Evolutionary conservation across 2,113 vertebrate species (phyloP).

Genomic region (Paedocypris sp.): DNA sequence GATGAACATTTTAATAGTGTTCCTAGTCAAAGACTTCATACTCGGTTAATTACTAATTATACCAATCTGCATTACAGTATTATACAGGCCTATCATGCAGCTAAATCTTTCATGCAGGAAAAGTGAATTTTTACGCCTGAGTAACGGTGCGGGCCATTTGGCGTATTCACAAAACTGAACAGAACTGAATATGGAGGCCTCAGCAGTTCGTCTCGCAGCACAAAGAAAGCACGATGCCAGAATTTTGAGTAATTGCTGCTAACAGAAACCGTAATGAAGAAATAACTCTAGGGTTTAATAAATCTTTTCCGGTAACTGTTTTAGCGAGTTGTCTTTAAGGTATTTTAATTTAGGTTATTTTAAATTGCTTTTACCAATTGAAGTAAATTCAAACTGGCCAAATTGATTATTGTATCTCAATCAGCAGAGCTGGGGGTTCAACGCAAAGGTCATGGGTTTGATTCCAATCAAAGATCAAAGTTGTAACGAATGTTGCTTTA

Average conservation of each 20-base stretch:
- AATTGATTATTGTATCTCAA: too few relatives aligned
- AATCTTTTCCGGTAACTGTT: slow-evolving; percentile 47
- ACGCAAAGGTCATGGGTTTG: background rate
- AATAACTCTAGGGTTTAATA: slow-evolving; percentile 54
- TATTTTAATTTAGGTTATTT: background rate
- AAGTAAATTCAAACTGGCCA: too few relatives aligned
- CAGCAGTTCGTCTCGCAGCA: background rate
- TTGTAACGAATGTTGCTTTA: too few relatives aligned
- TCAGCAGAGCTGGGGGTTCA: too few relatives aligned
- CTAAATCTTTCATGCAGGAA: background rate
- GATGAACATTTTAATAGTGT: slow-evolving; percentile 12
- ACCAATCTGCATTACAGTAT: slow-evolving; percentile 16
- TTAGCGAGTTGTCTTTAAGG: slow-evolving; percentile 28
- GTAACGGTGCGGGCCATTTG: background rate
- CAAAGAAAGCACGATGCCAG: slow-evolving; percentile 48
- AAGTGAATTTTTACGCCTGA: background rate
- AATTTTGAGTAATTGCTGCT: slow-evolving; percentile 62
- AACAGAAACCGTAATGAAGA: slow-evolving; percentile 62
- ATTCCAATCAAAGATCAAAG: too few relatives aligned
- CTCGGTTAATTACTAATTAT: slow-evolving; percentile 27
- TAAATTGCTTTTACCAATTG: background rate
- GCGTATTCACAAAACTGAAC: slow-evolving; percentile 41
- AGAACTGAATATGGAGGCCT: background rate
- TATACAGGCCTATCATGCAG: slow-evolving; percentile 9
- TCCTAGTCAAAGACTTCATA: background rate